Evolutionary conservation across 2,113 vertebrate species (phyloP).

Genomic region (Patagioenas fasciata): DNA sequence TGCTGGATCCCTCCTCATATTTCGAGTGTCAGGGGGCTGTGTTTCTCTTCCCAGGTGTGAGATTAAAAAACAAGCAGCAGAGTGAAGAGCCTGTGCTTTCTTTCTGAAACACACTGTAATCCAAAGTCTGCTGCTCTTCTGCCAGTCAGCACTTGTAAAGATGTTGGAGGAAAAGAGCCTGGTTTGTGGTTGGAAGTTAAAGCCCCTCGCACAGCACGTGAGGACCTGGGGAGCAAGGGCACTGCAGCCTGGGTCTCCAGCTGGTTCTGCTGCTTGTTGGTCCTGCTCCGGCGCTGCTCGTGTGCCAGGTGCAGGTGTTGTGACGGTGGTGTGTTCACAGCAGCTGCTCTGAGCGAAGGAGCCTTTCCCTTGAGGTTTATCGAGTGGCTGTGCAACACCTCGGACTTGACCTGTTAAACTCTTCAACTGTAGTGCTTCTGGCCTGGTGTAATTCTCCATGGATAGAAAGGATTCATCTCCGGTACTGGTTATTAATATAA

Average conservation of each 20-base stretch:
- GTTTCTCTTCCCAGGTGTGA: not conserved
- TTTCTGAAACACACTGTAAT: not conserved
- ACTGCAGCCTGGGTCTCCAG: not conserved
- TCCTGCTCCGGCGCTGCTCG: not conserved
- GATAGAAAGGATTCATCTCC: not conserved
- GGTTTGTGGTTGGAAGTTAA: not conserved
- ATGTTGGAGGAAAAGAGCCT: fast-evolving
- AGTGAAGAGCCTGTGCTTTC: not conserved
- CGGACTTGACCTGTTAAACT: not conserved
- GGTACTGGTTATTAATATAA: not conserved
- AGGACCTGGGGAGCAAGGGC: not conserved
- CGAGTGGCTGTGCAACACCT: not conserved
- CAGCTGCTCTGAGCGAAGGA: not conserved
- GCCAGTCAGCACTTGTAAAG: not conserved
- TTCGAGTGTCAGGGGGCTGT: not conserved
- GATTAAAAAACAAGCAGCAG: not conserved
- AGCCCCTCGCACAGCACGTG: fast-evolving
- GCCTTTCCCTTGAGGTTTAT: not conserved
- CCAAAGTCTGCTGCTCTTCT: not conserved
- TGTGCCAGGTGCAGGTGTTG: not conserved
- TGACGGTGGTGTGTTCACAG: not conserved
- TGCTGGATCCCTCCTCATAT: not conserved
- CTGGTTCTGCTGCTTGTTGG: not conserved
- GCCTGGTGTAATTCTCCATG: not conserved
- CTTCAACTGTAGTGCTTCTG: not conserved